These are phyloP conservation scores for Agrotis ipsilon DNA, from an alignment of 2,888 invertebrate genomes.

Conservation along the genomic window DNA sequence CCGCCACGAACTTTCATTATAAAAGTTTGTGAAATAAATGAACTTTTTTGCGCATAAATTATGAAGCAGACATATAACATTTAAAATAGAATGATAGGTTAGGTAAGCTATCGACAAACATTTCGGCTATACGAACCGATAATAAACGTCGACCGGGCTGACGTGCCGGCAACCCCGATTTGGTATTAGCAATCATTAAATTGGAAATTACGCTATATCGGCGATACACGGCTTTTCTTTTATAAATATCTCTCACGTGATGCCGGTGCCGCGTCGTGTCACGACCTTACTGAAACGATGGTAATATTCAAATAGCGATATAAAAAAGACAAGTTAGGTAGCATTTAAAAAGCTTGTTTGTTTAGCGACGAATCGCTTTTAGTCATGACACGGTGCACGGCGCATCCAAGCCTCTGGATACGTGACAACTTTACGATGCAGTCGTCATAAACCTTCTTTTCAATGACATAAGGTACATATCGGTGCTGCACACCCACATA, in stretches of 20 bases:
- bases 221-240: slow-evolving; percentile 89
- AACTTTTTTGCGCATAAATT: slow-evolving; percentile 29
- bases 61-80: slow-evolving; percentile 56
- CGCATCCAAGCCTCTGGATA: slow-evolving; percentile 77
- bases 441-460: slow-evolving; percentile 60
- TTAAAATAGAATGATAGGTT: slow-evolving; percentile 66
- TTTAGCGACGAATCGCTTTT: slow-evolving; percentile 89
- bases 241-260: slow-evolving; percentile 91
- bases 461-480: slow-evolving; percentile 64
- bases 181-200: slow-evolving; percentile 91
- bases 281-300: slow-evolving; percentile 88
- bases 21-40: slow-evolving; percentile 10
- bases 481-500: slow-evolving; percentile 48
- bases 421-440: slow-evolving; percentile 71
- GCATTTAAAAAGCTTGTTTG: slow-evolving; percentile 91
- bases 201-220: slow-evolving; percentile 90
- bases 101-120: slow-evolving; percentile 68
- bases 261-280: slow-evolving; percentile 89
- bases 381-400: slow-evolving; percentile 87
- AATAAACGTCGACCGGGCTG: slow-evolving; percentile 80
- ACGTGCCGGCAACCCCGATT: slow-evolving; percentile 87
- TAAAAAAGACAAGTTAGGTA: slow-evolving; percentile 91
- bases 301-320: slow-evolving; percentile 91
- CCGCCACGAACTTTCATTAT: slow-evolving; percentile 20
- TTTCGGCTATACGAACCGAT: slow-evolving; percentile 74